phyloP scores from a whole-genome alignment of 2,888 invertebrate genomes.

The Phymatocera aterrima region DNA sequence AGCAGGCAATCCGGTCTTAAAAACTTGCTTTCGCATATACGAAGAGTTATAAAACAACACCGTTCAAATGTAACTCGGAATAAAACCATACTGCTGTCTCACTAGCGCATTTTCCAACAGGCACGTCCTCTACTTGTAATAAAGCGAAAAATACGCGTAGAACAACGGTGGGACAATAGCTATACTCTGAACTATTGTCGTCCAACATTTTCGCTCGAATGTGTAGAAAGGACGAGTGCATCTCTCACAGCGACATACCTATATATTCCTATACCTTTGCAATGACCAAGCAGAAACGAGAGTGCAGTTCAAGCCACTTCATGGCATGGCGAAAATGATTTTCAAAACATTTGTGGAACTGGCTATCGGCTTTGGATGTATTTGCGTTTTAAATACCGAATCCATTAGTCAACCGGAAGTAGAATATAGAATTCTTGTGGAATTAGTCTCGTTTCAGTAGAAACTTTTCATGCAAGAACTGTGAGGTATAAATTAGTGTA shows the following conservation, averaged over 20 bases:
- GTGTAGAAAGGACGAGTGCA: background rate
- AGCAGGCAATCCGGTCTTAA: conserved; percentile 42
- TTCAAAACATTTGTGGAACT: background rate
- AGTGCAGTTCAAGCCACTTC: background rate
- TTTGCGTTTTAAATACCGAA: background rate
- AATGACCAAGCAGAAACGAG: background rate
- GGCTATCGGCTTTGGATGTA: background rate
- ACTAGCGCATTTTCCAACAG: conserved; percentile 14
- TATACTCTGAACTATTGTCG: background rate
- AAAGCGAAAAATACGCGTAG: conserved; percentile 29
- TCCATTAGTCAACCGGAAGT: too few species aligned
- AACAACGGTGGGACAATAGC: conserved; percentile 23
- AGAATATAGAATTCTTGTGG: background rate
- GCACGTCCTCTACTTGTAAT: conserved; percentile 36
- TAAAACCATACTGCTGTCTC: conserved; percentile 23
- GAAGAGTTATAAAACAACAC: conserved; percentile 43
- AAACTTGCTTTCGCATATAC: conserved; percentile 38
- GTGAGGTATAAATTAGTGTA: background rate
- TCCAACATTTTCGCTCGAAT: background rate
- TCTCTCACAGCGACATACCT: background rate
- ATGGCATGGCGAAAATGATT: background rate
- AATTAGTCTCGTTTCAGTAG: background rate
- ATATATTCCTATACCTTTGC: background rate
- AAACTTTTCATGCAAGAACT: conserved; percentile 4
- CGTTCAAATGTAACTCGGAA: conserved; percentile 35